These are phyloP conservation scores for Melanargia galathea DNA, from an alignment of 2,888 invertebrate species.

Conservation along the genomic window DNA sequence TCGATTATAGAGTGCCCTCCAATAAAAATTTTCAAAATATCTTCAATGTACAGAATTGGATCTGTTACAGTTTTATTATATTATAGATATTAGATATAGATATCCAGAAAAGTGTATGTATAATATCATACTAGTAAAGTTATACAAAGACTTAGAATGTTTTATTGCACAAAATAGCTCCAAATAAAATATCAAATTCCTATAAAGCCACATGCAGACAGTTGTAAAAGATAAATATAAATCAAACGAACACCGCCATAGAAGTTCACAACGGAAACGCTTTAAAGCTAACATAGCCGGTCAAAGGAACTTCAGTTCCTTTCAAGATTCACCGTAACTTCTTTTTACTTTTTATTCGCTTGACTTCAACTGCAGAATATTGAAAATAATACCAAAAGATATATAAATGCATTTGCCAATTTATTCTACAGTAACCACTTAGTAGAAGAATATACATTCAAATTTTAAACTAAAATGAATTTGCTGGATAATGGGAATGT, in stretches of 20 bases:
- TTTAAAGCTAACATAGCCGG: conserved; percentile 16
- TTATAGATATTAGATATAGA: too few species aligned
- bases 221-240: conserved; percentile 9
- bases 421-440: not conserved
- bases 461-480: too few species aligned
- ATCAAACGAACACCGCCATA: conserved; percentile 20
- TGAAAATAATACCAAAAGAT: conserved; percentile 4
- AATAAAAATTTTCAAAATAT: too few species aligned
- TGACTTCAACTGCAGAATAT: conserved; percentile 21
- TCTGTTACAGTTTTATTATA: too few species aligned
- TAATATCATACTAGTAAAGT: too few species aligned
- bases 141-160: too few species aligned
- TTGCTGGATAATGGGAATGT: too few species aligned
- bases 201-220: conserved; percentile 12
- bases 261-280: conserved; percentile 21
- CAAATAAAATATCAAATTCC: not conserved
- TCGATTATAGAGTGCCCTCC: too few species aligned
- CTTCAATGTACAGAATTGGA: too few species aligned
- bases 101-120: too few species aligned
- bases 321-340: conserved; percentile 14
- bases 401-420: not conserved
- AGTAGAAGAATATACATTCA: not conserved
- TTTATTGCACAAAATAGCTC: not conserved
- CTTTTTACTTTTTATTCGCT: conserved; percentile 20
- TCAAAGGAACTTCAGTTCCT: conserved; percentile 22